phyloP scores from a whole-genome alignment of 2,888 invertebrate species.

The Crematogaster levior region DNA sequence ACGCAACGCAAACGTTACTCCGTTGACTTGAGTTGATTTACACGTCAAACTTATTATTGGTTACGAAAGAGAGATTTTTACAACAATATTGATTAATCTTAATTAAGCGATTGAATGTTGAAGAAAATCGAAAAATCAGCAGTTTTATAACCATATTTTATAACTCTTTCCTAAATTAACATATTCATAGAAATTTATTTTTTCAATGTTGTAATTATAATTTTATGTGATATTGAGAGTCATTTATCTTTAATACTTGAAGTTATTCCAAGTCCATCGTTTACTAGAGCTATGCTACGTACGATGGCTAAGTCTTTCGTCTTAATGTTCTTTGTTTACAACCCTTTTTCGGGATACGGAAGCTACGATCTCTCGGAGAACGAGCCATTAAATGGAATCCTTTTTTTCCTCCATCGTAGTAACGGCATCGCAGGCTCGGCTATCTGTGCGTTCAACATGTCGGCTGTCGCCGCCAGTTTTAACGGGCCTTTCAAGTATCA shows the following conservation, averaged over 20 bases:
- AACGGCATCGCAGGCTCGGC: constrained; percentile 97
- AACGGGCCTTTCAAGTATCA: constrained; percentile 95
- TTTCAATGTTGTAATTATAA: background rate
- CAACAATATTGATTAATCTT: background rate
- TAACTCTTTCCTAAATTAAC: background rate
- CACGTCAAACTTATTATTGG: background rate
- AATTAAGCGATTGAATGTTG: background rate
- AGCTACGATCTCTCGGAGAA: background rate
- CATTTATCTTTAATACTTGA: background rate
- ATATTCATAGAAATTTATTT: constrained; percentile 8
- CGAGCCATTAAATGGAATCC: background rate
- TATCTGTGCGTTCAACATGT: constrained; percentile 95
- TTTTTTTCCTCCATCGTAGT: constrained; percentile 82
- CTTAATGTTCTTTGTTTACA: background rate
- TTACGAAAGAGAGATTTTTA: background rate
- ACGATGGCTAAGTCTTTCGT: background rate
- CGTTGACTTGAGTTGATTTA: background rate
- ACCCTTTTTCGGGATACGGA: background rate
- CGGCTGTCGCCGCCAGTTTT: constrained; percentile 93
- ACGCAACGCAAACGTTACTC: background rate
- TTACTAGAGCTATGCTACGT: background rate
- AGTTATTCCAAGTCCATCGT: background rate
- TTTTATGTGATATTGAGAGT: background rate
- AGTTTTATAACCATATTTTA: constrained; percentile 5
- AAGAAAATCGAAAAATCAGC: background rate